Percentiles rank a stretch among this genome's conserved stretches.
These are phyloP conservation scores for Dinothrombium tinctorium DNA, from an alignment of 1,140 invertebrate species.

Conservation along the genomic window DNA sequence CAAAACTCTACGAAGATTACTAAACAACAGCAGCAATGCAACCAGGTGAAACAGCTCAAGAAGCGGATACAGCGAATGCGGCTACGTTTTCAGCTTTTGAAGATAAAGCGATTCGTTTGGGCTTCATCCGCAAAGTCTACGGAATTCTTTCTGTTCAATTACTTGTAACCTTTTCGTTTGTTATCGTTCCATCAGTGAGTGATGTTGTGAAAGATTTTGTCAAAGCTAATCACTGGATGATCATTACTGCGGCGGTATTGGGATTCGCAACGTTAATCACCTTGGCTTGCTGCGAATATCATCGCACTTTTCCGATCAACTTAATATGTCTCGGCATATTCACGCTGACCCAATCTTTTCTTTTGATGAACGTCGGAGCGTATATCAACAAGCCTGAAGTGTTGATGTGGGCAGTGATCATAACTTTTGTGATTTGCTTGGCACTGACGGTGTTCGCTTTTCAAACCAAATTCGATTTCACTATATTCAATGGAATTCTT, in stretches of 20 bases:
- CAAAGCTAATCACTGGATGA: not conserved
- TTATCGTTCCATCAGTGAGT: constrained; percentile 20
- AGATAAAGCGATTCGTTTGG: constrained; percentile 7
- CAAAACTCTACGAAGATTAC: no score
- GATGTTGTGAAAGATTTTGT: not conserved
- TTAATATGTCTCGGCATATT: constrained; percentile 65
- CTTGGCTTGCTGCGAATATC: constrained; percentile 67
- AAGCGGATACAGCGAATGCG: no score
- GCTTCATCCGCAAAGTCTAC: constrained; percentile 28
- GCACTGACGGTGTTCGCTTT: constrained; percentile 31
- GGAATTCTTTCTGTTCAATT: constrained; percentile 25
- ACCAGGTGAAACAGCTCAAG: no score
- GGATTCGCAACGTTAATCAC: constrained; percentile 6
- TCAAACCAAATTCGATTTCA: constrained; percentile 79
- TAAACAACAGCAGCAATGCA: no score
- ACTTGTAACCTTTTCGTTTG: constrained; percentile 22
- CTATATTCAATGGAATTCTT: constrained; percentile 35
- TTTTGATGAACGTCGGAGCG: constrained; percentile 19
- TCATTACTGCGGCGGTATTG: not conserved
- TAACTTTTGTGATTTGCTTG: constrained; percentile 35
- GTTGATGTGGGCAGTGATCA: constrained; percentile 51
- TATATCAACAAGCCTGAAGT: constrained; percentile 14
- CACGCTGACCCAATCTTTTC: constrained; percentile 12
- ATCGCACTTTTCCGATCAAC: constrained; percentile 60
- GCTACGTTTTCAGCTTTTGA: no score